phyloP scores from a whole-genome alignment of 2,113 vertebrate species.

The Rynchops niger region DNA sequence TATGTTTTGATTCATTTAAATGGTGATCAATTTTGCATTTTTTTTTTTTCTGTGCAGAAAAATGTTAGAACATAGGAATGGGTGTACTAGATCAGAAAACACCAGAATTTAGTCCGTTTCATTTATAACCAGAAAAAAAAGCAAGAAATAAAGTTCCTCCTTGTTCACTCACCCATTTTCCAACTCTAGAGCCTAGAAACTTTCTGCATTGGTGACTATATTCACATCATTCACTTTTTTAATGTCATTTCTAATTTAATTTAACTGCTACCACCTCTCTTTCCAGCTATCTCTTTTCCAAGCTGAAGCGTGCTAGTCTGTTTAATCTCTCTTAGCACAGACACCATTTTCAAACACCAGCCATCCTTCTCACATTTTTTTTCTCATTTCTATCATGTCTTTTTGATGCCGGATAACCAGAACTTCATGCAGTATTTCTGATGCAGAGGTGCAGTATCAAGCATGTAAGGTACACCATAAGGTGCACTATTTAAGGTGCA shows the following conservation, averaged over 20 bases:
- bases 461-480: not conserved
- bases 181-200: not conserved
- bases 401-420: not conserved
- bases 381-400: not conserved
- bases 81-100: not conserved
- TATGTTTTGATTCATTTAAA: not conserved
- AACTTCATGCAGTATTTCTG: not conserved
- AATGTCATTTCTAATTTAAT: conserved; percentile 35
- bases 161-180: conserved; percentile 3
- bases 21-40: not conserved
- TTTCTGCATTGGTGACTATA: not conserved
- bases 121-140: not conserved
- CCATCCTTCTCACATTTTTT: not conserved
- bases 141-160: not conserved
- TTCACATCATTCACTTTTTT: not conserved
- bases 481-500: not conserved
- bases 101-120: not conserved
- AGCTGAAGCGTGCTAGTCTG: not conserved
- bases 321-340: conserved; percentile 32
- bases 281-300: not conserved
- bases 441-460: not conserved
- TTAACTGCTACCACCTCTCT: conserved; percentile 16
- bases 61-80: not conserved
- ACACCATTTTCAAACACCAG: conserved; percentile 16
- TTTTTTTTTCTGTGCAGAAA: not conserved